Evolutionary conservation across 2,888 invertebrate species (phyloP).

Genomic region (Exephanes ischioxanthus): DNA sequence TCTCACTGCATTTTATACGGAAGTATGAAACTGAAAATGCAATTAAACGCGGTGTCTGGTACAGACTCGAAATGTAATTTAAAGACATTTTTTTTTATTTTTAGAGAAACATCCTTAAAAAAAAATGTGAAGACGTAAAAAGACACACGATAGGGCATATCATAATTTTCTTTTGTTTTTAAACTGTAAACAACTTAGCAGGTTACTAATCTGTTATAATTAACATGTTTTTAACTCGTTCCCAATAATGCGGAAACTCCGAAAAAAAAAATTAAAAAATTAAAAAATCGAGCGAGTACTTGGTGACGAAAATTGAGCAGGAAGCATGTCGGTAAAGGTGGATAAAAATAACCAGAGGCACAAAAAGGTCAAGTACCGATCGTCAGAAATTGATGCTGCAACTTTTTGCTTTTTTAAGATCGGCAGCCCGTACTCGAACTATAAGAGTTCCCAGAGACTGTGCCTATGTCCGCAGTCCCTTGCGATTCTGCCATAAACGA

Average conservation of each 20-base stretch:
- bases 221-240: background rate
- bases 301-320: too few species aligned
- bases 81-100: too few species aligned
- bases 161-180: too few species aligned
- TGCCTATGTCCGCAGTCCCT: slow-evolving; percentile 26
- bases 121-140: too few species aligned
- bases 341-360: background rate
- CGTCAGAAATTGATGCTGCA: background rate
- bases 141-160: too few species aligned
- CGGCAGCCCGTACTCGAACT: background rate
- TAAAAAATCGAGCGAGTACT: background rate
- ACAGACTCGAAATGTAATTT: too few species aligned
- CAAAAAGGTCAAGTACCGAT: background rate
- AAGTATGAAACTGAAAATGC: too few species aligned
- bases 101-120: too few species aligned
- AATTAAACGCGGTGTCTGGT: too few species aligned
- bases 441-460: slow-evolving; percentile 1
- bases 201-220: background rate
- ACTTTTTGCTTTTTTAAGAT: slow-evolving; percentile 1
- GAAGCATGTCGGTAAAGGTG: too few species aligned
- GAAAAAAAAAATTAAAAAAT: background rate
- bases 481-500: slow-evolving; percentile 23
- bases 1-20: too few species aligned
- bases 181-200: too few species aligned
- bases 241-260: background rate